Conservation (phyloP, 1,140 invertebrate genomes). For the Pollicipes pollicipes region DNA sequence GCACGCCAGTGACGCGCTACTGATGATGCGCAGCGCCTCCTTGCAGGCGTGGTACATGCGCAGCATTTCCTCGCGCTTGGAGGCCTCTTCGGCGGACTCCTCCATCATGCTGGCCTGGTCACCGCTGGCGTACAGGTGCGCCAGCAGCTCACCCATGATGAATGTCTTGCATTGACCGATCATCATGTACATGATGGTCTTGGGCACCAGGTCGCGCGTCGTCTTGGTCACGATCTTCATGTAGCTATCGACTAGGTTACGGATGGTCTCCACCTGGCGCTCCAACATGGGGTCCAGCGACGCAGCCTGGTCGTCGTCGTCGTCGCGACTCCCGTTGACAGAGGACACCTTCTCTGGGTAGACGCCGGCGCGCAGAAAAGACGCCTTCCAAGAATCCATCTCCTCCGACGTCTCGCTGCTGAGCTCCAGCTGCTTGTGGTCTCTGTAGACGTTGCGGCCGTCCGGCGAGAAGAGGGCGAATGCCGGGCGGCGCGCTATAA, state of each 20-base stretch:
- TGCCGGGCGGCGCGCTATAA: slow-evolving; percentile 92
- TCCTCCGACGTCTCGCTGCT: slow-evolving; percentile 96
- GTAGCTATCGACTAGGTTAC: slow-evolving; percentile 97
- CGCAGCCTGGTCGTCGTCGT: slow-evolving; percentile 41
- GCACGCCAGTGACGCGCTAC: slow-evolving; percentile 92
- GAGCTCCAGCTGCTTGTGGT: slow-evolving; percentile 91
- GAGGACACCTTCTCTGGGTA: slow-evolving; percentile 91
- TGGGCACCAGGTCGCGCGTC: slow-evolving; percentile 91
- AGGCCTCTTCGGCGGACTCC: slow-evolving; percentile 89
- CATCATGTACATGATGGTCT: slow-evolving; percentile 95
- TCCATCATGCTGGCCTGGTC: slow-evolving; percentile 98
- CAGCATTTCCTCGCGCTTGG: slow-evolving; percentile 92
- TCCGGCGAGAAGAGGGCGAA: slow-evolving; percentile 98
- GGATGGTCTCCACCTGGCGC: slow-evolving; percentile 95
- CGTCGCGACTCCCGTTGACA: slow-evolving; percentile 71
- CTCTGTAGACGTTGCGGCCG: slow-evolving; percentile 86
- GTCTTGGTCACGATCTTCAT: slow-evolving; percentile 99
- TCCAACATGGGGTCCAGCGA: slow-evolving; percentile 97
- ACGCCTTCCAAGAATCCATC: slow-evolving; percentile 99
- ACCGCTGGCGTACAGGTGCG: slow-evolving; percentile 86
- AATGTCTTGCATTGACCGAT: slow-evolving; percentile 97
- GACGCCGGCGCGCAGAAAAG: no score
- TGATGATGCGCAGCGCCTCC: slow-evolving; percentile 90
- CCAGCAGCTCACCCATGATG: slow-evolving; percentile 87
- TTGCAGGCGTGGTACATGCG: slow-evolving; percentile 99